Percentiles rank a stretch among this genome's conserved stretches.
phyloP scores from a whole-genome alignment of 2,797 vertebrate species.

The Oreonectes daqikongensis region DNA sequence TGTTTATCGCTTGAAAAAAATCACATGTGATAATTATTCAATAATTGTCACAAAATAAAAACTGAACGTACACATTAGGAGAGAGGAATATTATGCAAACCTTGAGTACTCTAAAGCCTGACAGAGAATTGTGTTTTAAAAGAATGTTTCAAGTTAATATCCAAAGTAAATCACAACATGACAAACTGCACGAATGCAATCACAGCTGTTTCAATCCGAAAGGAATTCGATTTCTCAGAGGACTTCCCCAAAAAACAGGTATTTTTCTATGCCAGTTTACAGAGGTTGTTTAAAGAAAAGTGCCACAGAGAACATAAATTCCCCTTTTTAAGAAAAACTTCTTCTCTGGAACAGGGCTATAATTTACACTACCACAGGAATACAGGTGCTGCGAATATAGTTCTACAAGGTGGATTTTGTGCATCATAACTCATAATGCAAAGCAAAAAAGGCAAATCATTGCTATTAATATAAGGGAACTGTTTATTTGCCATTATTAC shows the following conservation, averaged over 20 bases:
- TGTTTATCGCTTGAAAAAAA: slow-evolving; percentile 30
- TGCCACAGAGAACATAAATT: neutral
- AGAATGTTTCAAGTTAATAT: neutral
- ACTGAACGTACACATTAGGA: slow-evolving; percentile 4
- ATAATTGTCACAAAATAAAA: slow-evolving; percentile 12
- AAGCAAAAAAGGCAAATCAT: no score
- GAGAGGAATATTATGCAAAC: neutral
- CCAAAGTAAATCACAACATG: neutral
- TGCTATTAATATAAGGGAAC: neutral
- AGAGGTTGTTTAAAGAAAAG: neutral
- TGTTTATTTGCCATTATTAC: neutral
- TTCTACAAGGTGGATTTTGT: neutral
- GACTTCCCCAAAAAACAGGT: neutral
- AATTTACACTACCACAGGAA: neutral
- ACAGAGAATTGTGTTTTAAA: no score
- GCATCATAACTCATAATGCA: neutral
- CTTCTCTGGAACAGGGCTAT: neutral
- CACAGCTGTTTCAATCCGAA: neutral
- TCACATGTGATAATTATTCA: slow-evolving; percentile 16
- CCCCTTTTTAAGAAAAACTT: neutral
- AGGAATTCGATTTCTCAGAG: neutral
- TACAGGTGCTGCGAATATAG: neutral
- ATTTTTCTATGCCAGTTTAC: neutral
- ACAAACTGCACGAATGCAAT: neutral
- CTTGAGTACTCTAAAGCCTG: neutral